These are phyloP conservation scores for Drosophila quinaria DNA, from an alignment of 2,888 invertebrate species.

Conservation along the genomic window DNA sequence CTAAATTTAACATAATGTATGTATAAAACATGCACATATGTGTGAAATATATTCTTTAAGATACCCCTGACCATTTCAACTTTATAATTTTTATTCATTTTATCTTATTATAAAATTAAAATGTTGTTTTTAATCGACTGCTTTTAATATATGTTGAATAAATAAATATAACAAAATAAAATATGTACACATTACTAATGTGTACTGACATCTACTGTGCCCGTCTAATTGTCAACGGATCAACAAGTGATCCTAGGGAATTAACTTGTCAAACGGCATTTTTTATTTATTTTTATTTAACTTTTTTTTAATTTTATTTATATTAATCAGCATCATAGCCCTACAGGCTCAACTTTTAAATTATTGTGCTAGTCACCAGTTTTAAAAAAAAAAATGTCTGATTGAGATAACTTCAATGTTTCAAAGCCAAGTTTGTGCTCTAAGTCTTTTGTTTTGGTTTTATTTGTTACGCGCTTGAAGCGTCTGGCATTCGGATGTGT, in stretches of 20 bases:
- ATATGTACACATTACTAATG: neutral
- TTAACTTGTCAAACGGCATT: neutral
- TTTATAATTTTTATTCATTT: neutral
- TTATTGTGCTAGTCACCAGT: neutral
- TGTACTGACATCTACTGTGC: neutral
- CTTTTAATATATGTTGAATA: neutral
- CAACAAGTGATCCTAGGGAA: neutral
- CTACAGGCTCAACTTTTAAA: neutral
- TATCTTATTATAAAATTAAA: neutral
- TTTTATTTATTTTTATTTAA: neutral
- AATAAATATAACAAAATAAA: neutral
- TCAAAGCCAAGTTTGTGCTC: conserved; percentile 36
- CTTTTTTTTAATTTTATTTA: neutral
- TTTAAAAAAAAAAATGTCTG: neutral
- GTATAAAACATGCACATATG: neutral
- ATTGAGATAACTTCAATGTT: neutral
- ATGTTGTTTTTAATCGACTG: neutral
- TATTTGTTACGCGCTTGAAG: conserved; percentile 32
- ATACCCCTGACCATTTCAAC: neutral
- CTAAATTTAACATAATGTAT: neutral
- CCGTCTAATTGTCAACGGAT: neutral
- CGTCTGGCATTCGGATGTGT: conserved; percentile 30
- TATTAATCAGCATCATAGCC: neutral
- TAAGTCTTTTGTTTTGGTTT: conserved; percentile 37
- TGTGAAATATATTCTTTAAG: neutral